Evolutionary conservation across 2,113 vertebrate genomes (phyloP).

Genomic region (Pseudopipra pipra): DNA sequence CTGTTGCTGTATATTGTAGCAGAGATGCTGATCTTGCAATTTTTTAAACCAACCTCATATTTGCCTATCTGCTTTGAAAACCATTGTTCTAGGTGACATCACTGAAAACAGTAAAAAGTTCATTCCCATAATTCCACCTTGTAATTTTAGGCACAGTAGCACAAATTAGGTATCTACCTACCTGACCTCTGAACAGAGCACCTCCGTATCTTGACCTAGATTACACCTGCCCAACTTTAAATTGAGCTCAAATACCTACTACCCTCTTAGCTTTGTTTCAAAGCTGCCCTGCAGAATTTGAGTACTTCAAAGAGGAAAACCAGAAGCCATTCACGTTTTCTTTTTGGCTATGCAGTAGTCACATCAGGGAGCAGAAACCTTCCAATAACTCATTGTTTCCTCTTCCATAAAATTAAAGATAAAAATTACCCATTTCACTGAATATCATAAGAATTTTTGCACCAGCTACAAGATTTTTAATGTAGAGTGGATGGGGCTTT

Average conservation of each 20-base stretch:
- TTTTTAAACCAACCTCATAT: background rate
- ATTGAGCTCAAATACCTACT: background rate
- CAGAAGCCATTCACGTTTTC: background rate
- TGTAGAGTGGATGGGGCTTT: background rate
- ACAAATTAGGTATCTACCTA: background rate
- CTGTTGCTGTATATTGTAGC: background rate
- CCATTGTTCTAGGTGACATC: background rate
- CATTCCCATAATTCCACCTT: background rate
- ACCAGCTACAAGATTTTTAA: background rate
- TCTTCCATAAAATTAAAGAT: background rate
- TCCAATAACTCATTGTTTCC: background rate
- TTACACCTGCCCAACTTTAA: background rate
- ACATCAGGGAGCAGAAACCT: background rate
- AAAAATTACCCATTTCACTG: background rate
- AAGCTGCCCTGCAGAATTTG: background rate
- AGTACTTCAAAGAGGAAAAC: background rate
- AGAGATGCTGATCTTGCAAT: background rate
- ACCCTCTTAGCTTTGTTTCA: background rate
- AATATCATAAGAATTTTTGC: background rate
- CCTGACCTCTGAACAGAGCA: background rate
- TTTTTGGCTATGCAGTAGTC: background rate
- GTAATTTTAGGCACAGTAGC: background rate
- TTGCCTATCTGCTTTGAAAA: background rate
- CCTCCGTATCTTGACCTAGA: background rate
- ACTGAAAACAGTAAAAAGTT: background rate